phyloP scores from a whole-genome alignment of 2,797 vertebrate species.

The Salarias fasciatus region DNA sequence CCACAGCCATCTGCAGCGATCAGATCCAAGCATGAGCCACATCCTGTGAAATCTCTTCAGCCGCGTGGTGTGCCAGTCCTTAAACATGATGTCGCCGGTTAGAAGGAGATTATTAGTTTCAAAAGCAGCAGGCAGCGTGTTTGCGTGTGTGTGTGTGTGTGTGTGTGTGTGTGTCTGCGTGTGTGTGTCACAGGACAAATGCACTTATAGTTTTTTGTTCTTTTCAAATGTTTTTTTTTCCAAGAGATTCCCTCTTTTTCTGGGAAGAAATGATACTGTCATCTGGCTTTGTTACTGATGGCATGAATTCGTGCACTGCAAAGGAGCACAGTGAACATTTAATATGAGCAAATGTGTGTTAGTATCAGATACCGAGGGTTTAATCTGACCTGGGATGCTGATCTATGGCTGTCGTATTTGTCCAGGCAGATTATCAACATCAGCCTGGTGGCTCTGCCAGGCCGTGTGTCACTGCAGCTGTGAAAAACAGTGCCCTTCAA shows the following conservation, averaged over 20 bases:
- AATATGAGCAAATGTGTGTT: constrained; percentile 49
- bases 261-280: neutral
- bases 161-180: neutral
- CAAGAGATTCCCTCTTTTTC: neutral
- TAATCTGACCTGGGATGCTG: constrained; percentile 63
- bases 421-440: constrained; percentile 68
- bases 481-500: constrained; percentile 60
- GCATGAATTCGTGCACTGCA: too few species aligned
- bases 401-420: constrained; percentile 52
- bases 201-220: too few species aligned
- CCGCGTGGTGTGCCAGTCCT: constrained; percentile 46
- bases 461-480: constrained; percentile 62
- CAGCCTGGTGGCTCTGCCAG: constrained; percentile 24
- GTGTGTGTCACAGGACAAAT: too few species aligned
- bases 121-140: neutral
- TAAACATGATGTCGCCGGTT: constrained; percentile 27
- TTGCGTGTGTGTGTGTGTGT: neutral
- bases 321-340: constrained; percentile 15
- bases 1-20: constrained; percentile 73
- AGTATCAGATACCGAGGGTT: constrained; percentile 53
- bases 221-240: too few species aligned
- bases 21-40: constrained; percentile 65
- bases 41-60: constrained; percentile 66
- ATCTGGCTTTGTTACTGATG: neutral
- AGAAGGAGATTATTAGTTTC: constrained; percentile 20